Conservation (phyloP, 2,888 invertebrate genomes). For the Abrostola tripartita region DNA sequence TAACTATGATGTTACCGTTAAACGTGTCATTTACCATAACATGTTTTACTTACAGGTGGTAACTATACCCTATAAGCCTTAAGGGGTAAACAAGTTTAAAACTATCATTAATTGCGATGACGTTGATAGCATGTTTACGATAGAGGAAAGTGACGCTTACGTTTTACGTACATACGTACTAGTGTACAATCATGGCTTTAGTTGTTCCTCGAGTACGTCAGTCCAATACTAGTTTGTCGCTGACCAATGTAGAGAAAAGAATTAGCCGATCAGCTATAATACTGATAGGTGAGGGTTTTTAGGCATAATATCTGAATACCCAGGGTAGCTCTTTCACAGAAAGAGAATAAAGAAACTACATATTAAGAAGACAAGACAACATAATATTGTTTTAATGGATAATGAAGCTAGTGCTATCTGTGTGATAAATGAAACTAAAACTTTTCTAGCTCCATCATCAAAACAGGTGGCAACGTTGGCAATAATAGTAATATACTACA, state of each 20-base stretch:
- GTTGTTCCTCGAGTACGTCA: no score
- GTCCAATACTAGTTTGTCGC: no score
- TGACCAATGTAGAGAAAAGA: no score
- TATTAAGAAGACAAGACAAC: no score
- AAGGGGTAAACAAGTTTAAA: slow-evolving; percentile 16
- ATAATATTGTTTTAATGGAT: no score
- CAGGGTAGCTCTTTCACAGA: no score
- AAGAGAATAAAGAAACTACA: no score
- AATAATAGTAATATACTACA: slow-evolving; percentile 42
- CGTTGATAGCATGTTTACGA: neutral
- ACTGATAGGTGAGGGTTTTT: no score
- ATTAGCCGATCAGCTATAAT: no score
- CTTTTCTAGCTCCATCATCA: slow-evolving; percentile 9
- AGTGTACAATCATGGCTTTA: no score
- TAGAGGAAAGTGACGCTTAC: neutral
- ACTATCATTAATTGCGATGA: slow-evolving; percentile 6
- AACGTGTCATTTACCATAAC: slow-evolving; percentile 38
- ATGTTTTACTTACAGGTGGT: slow-evolving; percentile 37
- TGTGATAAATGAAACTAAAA: neutral
- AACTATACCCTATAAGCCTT: slow-evolving; percentile 7
- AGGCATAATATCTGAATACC: no score
- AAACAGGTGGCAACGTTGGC: slow-evolving; percentile 33
- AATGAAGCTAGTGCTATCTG: neutral
- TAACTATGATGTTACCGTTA: slow-evolving; percentile 30
- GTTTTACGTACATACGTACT: neutral